Evolutionary conservation across 1,140 invertebrate species (phyloP), one percentile per base, ranked within the genome.

Genomic region (Heliconius hermathena): DNA sequence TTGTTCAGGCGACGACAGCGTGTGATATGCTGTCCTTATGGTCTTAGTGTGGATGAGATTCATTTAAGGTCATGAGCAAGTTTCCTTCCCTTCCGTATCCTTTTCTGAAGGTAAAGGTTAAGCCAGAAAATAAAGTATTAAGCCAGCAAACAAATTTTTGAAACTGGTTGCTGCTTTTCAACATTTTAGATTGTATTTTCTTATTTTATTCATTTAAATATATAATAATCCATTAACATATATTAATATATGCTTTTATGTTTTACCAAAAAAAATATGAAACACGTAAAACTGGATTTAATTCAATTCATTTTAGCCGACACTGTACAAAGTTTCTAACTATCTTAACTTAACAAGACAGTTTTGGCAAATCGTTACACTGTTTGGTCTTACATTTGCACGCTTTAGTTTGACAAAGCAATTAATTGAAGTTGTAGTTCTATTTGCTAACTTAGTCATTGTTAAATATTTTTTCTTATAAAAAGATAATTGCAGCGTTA

Each of bases 261-360:
- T 22, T 57, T 57, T 57, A 11, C n/a, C 54, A 5, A 11, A 57
- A 57, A 22, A 8, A 2, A 2, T 22, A 57, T 52, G 49, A 20
- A 11, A 57, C n/a, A 57, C 8, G 3, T 11, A 11, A 57, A 57
- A 57, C 54, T 11, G 9, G 9, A 57, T 22, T 22, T 3, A 57
- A 20, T 57, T 57, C 18, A n/a, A 57, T 54, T n/a, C 16, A 54
- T 54, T 54, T 54, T 54, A 5, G 8, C n/a, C n/a, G 20, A 22
- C 54, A 57, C 2, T 66, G 9, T 66, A 5, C 60, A 66, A 26
- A 66, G 60, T 66, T 66, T 66, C 20, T 26, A 66, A 66, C 22
- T 29, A 3, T 71, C 79, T 81, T 79, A 81, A 75, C 38, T 70
- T 52, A 60, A 76, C 79, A 83, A 81, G 82, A 83, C 79, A 81